Base-by-base conservation (phyloP, 2,797 vertebrate genomes). In the Lates japonicus region DNA sequence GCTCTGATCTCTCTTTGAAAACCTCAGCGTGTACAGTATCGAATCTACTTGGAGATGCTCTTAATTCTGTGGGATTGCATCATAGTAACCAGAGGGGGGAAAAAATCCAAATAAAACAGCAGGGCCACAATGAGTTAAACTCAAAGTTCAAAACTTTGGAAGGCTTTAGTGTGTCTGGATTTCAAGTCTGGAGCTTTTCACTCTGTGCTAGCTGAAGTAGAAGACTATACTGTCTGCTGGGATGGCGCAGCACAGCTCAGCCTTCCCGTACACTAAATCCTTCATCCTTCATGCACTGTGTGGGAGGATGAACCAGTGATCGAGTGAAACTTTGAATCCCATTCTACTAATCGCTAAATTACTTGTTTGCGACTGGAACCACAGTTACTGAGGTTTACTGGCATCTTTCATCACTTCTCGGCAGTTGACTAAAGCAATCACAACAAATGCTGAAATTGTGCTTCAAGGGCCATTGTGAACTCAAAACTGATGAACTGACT, bases 341-440 rank as follows among this genome's bases (percentile, higher is more conserved):
- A 33, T 60, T 70, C 58, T 20, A 51, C 33, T 20, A 13, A 46
- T 6, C 1, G 4, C 52, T 44, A 3, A 42, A 64, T 25, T 31
- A 13, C n/a, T 46, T 13, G 37, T 9, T 58, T 19, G 25, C 25
- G 0, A 11, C n/a, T 20, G 7, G 41, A 49, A 19, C n/a, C 0
- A 0, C 42, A 61, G 59, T 51, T 57, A 35, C 37, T n/a, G 13
- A 37, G 33, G 17, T 52, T 61, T 55, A 39, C 44, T 29, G 54
- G 17, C 33, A 25, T 29, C 65, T 69, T 76, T 64, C 58, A 78
- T 75, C 58, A 69, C 54, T 68, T 61, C 14, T 72, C n/a, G 57
- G 11, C 12, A 17, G 17, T 37, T 51, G 22, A 31, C 59, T 60
- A 0, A 14, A 52, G 4, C 10, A 31, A 13, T 33, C 16, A 54